Conservation (phyloP, 2,888 invertebrate species). For the Drosophila vallismaia region DNA sequence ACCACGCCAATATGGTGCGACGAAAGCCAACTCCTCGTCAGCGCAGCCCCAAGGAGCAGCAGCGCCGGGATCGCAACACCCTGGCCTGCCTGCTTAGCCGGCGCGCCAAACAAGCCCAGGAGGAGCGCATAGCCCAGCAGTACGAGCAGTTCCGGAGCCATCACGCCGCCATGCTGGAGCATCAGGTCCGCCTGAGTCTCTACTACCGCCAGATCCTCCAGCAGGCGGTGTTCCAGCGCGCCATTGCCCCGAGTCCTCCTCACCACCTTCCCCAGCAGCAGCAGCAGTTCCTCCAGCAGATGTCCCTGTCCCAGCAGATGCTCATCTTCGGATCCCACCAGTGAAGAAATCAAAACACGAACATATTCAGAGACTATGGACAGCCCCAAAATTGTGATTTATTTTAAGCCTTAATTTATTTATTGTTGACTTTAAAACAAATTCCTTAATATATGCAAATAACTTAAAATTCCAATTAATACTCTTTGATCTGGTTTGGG, state of each 20-base stretch:
- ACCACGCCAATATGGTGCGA: conserved; percentile 76
- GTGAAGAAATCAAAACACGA: conserved; percentile 4
- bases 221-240: conserved; percentile 57
- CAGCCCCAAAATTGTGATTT: conserved; percentile 61
- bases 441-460: neutral
- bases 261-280: conserved; percentile 56
- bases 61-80: conserved; percentile 75
- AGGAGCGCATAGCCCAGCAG: conserved; percentile 63
- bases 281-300: conserved; percentile 67
- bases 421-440: conserved; percentile 53
- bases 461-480: neutral
- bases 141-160: conserved; percentile 57
- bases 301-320: conserved; percentile 66
- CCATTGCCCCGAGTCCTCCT: conserved; percentile 3
- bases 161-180: conserved; percentile 58
- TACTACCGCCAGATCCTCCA: conserved; percentile 75
- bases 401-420: conserved; percentile 49
- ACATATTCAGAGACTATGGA: conserved; percentile 23
- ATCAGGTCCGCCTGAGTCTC: conserved; percentile 63
- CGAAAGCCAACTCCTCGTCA: conserved; percentile 3
- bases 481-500: neutral
- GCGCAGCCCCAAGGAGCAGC: conserved; percentile 76
- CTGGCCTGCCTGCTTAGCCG: conserved; percentile 74
- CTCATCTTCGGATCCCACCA: conserved; percentile 57
- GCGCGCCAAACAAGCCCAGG: conserved; percentile 71